phyloP scores from a whole-genome alignment of 2,797 vertebrate species.

The Pseudocheirus occidentalis region DNA sequence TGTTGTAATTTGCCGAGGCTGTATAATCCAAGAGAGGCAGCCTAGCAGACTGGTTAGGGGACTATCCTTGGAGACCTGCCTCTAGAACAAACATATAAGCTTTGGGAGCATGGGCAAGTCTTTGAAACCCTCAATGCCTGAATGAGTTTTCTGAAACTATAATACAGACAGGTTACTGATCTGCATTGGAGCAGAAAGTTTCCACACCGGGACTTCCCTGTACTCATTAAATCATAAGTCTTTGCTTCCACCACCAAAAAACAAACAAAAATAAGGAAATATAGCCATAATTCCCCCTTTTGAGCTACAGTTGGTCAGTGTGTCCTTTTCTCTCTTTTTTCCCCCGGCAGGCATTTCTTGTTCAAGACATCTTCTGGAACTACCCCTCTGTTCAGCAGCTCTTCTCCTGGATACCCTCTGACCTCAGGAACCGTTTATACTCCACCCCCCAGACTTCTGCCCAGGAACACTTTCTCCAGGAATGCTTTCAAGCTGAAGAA shows the following conservation, averaged over 20 bases:
- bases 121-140: background rate
- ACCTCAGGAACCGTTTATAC: constrained; percentile 99
- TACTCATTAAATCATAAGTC: background rate
- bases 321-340: constrained; percentile 16
- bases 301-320: fast-evolving
- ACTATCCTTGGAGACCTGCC: background rate
- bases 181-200: background rate
- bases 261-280: background rate
- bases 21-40: background rate
- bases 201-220: background rate
- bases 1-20: background rate
- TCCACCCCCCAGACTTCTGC: constrained; percentile 95
- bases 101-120: background rate
- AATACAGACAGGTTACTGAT: background rate
- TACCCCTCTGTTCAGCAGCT: constrained; percentile 98
- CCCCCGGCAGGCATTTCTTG: constrained; percentile 93
- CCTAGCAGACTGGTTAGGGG: background rate
- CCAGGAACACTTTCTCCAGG: constrained; percentile 98
- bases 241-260: background rate
- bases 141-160: background rate
- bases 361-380: constrained; percentile 99
- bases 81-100: background rate
- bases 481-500: constrained; percentile 99
- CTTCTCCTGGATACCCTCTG: constrained; percentile 96
- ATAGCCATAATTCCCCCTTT: fast-evolving